Evolutionary conservation across 2,113 vertebrate genomes (phyloP), one percentile per base, ranked within the genome.

Genomic region (Turdus rufiventris): DNA sequence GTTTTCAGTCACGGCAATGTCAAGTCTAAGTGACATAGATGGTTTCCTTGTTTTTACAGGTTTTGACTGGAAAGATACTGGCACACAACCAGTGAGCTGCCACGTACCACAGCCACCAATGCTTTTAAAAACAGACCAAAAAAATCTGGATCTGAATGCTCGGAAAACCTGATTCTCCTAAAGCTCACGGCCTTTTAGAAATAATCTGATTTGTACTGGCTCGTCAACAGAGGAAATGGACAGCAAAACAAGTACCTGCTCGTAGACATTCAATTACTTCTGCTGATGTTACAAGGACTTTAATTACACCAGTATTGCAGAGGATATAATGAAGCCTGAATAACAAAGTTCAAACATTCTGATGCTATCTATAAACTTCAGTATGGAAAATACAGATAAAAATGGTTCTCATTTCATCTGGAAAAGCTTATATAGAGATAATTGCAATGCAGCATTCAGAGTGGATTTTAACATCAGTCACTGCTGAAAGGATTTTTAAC

Each of bases 331-430:
- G 85, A 95, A 94, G 95, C 51, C 91, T 88, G 93, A 88, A 80
- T 94, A 93, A 93, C 80, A 87, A 96, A 95, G 91, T 94, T 97
- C 86, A 95, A 95, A 95, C 68, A 76, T 92, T 91, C 67, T 58
- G 93, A 93, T 91, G 80, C 51, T 77, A 97, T 97, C 96, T 95
- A 51, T 91, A 88, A 86, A 83, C 85, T 95, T 94, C 75, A 34
- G 89, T 68, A 95, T 84, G 91, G 94, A 95, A 95, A 96, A 94
- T 38, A 93, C 91, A 97, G 96, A 97, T 96, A 96, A 97, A 96
- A 96, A 97, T 81, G 84, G 74, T 83, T 94, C 95, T 95, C 74
- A 83, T 95, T 97, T 97, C 96, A 95, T 96, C 96, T 97, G 96
- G 90, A 97, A 96, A 95, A 87, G 94, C 95, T 96, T 94, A 84